A percentile compares a stretch with the other conserved stretches of the same genome.
phyloP scores from a whole-genome alignment of 1,140 invertebrate species.

The Brachionus manjavacas region DNA sequence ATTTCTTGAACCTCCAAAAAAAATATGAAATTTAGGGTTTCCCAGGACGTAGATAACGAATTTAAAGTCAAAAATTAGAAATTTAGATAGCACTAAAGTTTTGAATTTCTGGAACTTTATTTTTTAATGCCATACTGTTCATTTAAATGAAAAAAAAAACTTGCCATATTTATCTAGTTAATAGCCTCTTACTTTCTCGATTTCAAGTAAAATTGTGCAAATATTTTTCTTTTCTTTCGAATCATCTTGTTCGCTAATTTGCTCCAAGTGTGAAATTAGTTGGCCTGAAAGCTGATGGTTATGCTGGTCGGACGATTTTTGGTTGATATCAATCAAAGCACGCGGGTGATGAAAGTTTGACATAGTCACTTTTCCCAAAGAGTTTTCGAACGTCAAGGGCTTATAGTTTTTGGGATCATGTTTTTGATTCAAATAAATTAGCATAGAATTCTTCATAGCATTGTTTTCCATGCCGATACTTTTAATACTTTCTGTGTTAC shows the following conservation, averaged over 20 bases:
- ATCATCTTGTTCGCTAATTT: slow-evolving; percentile 46
- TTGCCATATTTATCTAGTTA: no score
- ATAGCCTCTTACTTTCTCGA: slow-evolving; percentile 63
- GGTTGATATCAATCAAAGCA: slow-evolving; percentile 82
- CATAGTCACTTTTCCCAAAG: slow-evolving; percentile 70
- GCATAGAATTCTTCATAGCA: neutral
- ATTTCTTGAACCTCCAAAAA: no score
- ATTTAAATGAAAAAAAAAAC: neutral
- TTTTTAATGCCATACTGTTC: no score
- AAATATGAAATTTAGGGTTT: no score
- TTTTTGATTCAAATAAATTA: slow-evolving; percentile 53
- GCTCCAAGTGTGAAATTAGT: slow-evolving; percentile 46
- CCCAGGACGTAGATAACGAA: no score
- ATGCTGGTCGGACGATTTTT: slow-evolving; percentile 52
- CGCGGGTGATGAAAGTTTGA: slow-evolving; percentile 72
- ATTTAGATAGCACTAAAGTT: no score
- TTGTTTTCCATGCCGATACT: neutral
- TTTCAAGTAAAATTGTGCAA: slow-evolving; percentile 69
- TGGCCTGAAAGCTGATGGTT: slow-evolving; percentile 42
- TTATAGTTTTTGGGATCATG: slow-evolving; percentile 49
- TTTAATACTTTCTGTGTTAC: neutral
- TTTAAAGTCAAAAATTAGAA: no score
- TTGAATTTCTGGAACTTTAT: no score
- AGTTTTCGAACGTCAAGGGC: slow-evolving; percentile 77
- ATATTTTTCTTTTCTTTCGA: slow-evolving; percentile 62